Evolutionary conservation across 2,113 vertebrate genomes (phyloP).

Genomic region (Formicarius rufipectus): DNA sequence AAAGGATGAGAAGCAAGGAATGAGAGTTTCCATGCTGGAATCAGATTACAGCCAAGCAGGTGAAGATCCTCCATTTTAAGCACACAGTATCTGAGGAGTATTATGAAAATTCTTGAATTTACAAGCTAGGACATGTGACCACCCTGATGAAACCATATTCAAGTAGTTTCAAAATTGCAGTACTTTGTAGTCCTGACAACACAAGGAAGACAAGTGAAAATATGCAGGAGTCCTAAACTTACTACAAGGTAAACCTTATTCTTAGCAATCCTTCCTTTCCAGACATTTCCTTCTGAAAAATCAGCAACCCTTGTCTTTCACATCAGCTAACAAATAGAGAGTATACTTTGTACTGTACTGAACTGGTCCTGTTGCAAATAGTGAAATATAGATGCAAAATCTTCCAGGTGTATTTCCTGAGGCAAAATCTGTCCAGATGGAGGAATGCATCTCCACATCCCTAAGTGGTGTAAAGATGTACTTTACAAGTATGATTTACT

Average conservation of each 20-base stretch:
- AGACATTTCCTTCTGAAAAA: neutral
- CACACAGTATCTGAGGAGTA: neutral
- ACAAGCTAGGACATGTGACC: neutral
- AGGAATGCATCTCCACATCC: neutral
- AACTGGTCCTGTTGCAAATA: neutral
- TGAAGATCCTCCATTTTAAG: neutral
- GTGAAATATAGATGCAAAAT: neutral
- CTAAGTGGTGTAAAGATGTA: neutral
- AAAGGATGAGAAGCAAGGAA: neutral
- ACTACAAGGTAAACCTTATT: neutral
- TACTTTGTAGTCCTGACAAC: neutral
- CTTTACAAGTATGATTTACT: neutral
- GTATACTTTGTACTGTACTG: neutral
- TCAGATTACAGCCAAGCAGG: neutral
- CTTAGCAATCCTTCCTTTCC: neutral
- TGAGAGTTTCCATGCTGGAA: neutral
- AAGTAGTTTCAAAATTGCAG: neutral
- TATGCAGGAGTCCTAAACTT: neutral
- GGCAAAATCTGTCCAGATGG: neutral
- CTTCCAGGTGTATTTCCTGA: conserved; percentile 1
- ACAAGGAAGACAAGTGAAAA: neutral
- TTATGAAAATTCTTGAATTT: neutral
- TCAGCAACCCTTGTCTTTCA: neutral
- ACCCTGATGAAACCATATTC: neutral
- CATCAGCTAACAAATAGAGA: neutral